Percentiles rank a stretch among this genome's conserved stretches.
Conservation (phyloP, 30 jellyfish, hydroid and myxozoan genomes). For the Sanderia malayensis region DNA sequence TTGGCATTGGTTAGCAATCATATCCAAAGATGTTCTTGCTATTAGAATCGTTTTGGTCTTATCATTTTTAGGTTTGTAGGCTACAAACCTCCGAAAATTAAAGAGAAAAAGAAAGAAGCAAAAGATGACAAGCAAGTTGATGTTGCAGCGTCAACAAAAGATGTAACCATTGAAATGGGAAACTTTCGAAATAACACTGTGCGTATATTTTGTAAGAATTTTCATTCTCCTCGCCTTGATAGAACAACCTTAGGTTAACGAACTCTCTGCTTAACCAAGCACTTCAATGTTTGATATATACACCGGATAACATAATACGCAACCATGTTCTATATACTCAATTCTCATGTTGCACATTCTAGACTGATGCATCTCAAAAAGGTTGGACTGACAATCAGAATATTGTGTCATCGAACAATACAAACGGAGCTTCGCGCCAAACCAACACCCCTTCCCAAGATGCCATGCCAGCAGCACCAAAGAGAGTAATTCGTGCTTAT, state of each 20-base stretch:
- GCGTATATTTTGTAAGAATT: background rate
- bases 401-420: slow-evolving; percentile 16
- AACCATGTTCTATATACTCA: too few species aligned
- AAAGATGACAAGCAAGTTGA: background rate
- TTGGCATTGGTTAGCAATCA: background rate
- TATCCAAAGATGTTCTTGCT: background rate
- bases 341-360: too few species aligned
- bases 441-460: too few species aligned
- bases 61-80: background rate
- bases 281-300: too few species aligned
- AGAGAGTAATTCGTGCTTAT: too few species aligned
- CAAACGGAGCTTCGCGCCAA: slow-evolving; percentile 19
- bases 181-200: background rate
- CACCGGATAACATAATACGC: too few species aligned
- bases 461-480: too few species aligned
- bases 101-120: background rate
- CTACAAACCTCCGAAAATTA: background rate
- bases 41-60: background rate
- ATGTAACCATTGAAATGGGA: slow-evolving; percentile 8
- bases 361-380: slow-evolving; percentile 15
- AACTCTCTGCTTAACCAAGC: too few species aligned
- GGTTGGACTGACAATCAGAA: slow-evolving; percentile 66
- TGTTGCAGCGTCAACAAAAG: background rate
- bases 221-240: background rate
- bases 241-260: too few species aligned